These are phyloP conservation scores for Sycophaga agraensis DNA, from an alignment of 1,140 invertebrate genomes.

Conservation along the genomic window DNA sequence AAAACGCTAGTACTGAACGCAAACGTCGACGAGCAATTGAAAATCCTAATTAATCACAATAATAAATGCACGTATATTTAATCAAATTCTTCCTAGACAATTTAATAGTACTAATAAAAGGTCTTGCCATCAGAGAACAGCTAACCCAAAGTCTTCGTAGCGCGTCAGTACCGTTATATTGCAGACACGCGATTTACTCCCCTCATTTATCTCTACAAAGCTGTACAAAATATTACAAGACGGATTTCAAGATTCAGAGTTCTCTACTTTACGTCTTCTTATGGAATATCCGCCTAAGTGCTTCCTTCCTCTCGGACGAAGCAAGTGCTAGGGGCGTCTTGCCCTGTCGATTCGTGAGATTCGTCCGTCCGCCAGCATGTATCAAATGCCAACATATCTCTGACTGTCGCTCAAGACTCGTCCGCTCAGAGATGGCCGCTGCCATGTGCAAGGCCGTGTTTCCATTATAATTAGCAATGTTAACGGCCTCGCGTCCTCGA, in stretches of 20 bases:
- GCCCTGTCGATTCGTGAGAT: slow-evolving; percentile 36
- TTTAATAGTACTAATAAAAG: too few relatives aligned
- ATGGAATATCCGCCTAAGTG: slow-evolving; percentile 34
- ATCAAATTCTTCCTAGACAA: too few relatives aligned
- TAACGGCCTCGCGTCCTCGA: slow-evolving; percentile 31
- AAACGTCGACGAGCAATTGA: too few relatives aligned
- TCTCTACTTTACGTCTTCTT: slow-evolving; percentile 22
- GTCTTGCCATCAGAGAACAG: too few relatives aligned
- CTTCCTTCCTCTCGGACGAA: slow-evolving; percentile 31
- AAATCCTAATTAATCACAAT: too few relatives aligned
- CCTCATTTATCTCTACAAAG: too few relatives aligned
- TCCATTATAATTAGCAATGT: slow-evolving; percentile 37
- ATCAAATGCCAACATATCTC: slow-evolving; percentile 37
- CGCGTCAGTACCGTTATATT: too few relatives aligned
- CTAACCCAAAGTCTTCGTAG: too few relatives aligned
- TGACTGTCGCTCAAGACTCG: slow-evolving; percentile 35
- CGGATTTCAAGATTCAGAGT: background rate
- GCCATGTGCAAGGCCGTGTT: slow-evolving; percentile 43
- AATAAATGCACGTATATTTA: too few relatives aligned
- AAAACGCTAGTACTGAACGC: too few relatives aligned
- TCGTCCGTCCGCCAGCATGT: slow-evolving; percentile 33
- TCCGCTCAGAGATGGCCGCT: slow-evolving; percentile 25
- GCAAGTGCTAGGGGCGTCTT: slow-evolving; percentile 38
- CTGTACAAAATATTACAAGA: slow-evolving; percentile 21
- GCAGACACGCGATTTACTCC: too few relatives aligned